Evolutionary conservation across 2,888 invertebrate genomes (phyloP), one percentile per base, ranked within the genome.

Genomic region (Ectemnius cavifrons): DNA sequence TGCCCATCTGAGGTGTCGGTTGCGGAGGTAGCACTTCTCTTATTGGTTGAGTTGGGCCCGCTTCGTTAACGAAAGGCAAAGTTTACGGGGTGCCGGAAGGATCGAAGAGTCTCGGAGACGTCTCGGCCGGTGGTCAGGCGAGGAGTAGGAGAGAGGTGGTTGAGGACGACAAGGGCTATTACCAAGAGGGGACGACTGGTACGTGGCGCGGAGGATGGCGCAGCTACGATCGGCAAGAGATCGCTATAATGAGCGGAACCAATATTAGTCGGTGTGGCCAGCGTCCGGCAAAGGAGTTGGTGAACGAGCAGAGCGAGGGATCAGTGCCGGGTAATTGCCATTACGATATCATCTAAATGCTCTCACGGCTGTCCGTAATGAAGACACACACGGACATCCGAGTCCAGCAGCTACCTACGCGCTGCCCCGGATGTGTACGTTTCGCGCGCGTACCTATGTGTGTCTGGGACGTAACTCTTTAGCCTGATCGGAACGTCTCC

Each of bases 341-440:
- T 83, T 79, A 81, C 83, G 87, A 88, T 89, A 88, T 84, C 84
- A 87, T 87, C 88, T 86, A 85, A 86, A 87, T 81, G 85, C 86
- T 87, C 87, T 87, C 86, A 87, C 86, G 84, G 84, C 75, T 83
- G 80, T 85, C 78, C 79, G 80, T 85, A 85, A 86, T 84, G 86
- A 86, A 86, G 87, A 87, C 79, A 73, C 85, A 82, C 81, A 84
- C 77, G 70, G 77, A 74, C 71, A 67, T 18, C 62, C 61, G 49
- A 23, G 59, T 49, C 23, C 57, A 75, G 70, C 82, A 75, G 71
- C 59, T 73, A 73, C 63, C 67, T 61, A 74, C 72, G 71, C 73
- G 71, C 67, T 75, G 80, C 73, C 68, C 63, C 16, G 52, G 52
- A 52, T 74, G 73, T 71, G 72, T 78, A 77, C 74, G 75, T 63